Evolutionary conservation across 30 jellyfish, hydroid and myxozoan species (phyloP), one percentile per base, ranked within the genome.

Genomic region (Aurelia sp.): DNA sequence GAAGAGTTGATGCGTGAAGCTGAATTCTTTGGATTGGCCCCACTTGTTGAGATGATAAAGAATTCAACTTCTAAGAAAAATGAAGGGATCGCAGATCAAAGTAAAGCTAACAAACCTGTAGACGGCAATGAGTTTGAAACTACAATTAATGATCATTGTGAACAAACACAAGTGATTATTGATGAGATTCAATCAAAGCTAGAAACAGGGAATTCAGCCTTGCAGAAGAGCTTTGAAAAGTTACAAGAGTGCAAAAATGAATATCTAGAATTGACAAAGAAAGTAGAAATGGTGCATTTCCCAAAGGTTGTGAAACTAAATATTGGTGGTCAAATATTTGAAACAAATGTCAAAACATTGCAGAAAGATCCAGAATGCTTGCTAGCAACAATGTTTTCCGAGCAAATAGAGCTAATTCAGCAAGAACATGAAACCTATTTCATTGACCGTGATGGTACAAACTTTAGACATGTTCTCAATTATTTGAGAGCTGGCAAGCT

Each of bases 1-100:
- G 19, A 61, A 41, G 89, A 78, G 88, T 63, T 78, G 31, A 71
- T 85, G n/a, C 24, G 72, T 12, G 89, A 78, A 27, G 89, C 89
- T 17, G 89, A 78, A 13, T 78, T 78, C 63, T 78, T 55, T 60
- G 86, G 63, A 62, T 63, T 78, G 17, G 44, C 10, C 40, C 57
- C 51, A 11, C 62, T 78, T 11, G 18, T 57, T 11, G 89, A 78
- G 15, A 24, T 78, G 24, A 38, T 78, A 35, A 35, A 35, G 3
- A 35, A 35, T 35, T 35, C 47, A 35, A 35, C 5, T 35, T 35
- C 47, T 35, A 5, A 35, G 47, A 0, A 35, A 35, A 35, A 35
- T 2, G 47, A 35, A 35, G 47, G 47, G 47, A 35, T 35, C 47
- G 5, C 47, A 35, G 5, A 35, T 35, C 47, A 35, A 35, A 4